Base-by-base conservation (phyloP, 2,888 invertebrate species). In the Eupithecia dodoneata region DNA sequence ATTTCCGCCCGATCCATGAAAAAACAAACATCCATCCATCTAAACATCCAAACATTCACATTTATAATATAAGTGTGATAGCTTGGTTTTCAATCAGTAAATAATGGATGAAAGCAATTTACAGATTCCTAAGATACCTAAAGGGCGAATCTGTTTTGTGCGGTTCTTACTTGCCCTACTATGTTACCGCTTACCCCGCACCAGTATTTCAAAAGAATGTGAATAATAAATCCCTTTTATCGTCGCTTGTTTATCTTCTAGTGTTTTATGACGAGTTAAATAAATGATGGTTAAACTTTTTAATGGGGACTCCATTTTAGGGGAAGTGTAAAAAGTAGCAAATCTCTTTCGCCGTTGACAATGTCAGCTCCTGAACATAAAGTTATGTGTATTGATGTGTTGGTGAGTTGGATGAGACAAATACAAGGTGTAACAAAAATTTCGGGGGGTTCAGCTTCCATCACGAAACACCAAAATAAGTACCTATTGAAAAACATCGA, bases 261-360 rank as follows among this genome's bases (percentile, higher is more conserved):
- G 84, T 87, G 85, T 87, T 90, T 89, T 89, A 91, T 87, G 85
- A 84, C 72, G 81, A 86, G 87, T 89, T 86, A 89, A 90, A 91
- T 88, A 87, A 89, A 90, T 90, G 88, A 89, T 86, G 80, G 85
- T 75, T 74, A 77, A 69, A 79, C 45, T 73, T 70, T 69, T 45
- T n/a, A 69, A 69, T 4, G 9, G n/a, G 42, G 67, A 67, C 9
- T 3, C 15, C 15, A 42, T 67, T 67, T 44, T 15, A 44, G 44
- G n/a, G 4, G 44, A 69, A 15, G 15, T 42, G 15, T 10, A 45
- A n/a, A 67, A 69, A 4, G 15, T 69, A 15, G 10, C 30, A 30
- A 63, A 63, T 30, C 18, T 30, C 30, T 30, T 63, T 12, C 4
- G 4, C 30, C 30, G 63, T 30, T 63, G 18, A 63, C 3, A 63